Evolutionary conservation across 23 tunicate species (phyloP).

Genomic region (Styela plicata): DNA sequence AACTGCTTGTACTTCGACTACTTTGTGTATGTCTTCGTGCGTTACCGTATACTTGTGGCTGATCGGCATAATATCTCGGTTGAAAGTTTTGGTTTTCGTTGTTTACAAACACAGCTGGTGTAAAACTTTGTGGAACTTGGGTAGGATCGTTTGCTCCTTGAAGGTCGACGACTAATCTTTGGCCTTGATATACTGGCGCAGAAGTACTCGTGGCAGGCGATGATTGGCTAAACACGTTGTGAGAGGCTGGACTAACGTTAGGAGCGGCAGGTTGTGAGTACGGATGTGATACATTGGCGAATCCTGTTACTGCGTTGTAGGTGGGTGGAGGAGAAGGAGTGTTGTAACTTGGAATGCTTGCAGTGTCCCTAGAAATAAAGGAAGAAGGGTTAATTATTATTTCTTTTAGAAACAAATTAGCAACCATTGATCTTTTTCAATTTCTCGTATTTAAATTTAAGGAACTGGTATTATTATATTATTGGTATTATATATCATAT

Average conservation of each 20-base stretch:
- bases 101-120: background rate
- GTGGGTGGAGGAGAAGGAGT: constrained; percentile 35
- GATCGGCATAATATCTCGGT: constrained; percentile 33
- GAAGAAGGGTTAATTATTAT: too few relatives aligned
- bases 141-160: background rate
- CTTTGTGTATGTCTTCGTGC: constrained; percentile 17
- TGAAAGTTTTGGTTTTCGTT: constrained; percentile 6
- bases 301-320: constrained; percentile 28
- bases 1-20: constrained; percentile 30
- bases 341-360: constrained; percentile 31
- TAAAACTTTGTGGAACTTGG: constrained; percentile 12
- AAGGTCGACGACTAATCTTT: constrained; percentile 14
- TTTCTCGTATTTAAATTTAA: too few relatives aligned
- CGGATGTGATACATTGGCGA: constrained; percentile 13
- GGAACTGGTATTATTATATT: too few relatives aligned
- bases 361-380: constrained; percentile 6
- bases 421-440: too few relatives aligned
- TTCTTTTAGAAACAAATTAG: too few relatives aligned
- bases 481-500: too few relatives aligned
- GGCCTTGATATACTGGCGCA: constrained; percentile 6
- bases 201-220: constrained; percentile 13
- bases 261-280: background rate
- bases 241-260: background rate
- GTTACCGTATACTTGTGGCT: background rate
- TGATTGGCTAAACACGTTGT: constrained; percentile 6